Base-by-base conservation (phyloP, 2,797 vertebrate species). In the Semotilus atromaculatus region DNA sequence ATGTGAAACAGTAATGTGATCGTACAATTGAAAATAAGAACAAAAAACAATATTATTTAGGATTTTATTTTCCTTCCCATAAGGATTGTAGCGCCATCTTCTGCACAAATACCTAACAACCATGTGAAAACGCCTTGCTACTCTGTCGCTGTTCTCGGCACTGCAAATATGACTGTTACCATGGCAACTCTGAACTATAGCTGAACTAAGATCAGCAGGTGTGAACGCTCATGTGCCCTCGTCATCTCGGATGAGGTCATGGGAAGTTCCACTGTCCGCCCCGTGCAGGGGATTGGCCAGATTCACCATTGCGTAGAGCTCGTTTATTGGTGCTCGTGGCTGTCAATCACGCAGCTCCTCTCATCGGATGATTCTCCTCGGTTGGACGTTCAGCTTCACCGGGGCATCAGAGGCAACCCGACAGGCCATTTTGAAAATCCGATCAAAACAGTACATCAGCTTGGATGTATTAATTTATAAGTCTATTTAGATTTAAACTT, bases 181-280 rank as follows among this genome's bases (percentile, higher is more conserved):
- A 84, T 71, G 29, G 55, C 75, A 84, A 72, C 55, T 9, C 4
- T 18, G 4, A 18, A 13, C 26, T n/a, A 36, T 2, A 68, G 14
- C 83, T 85, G 86, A 85, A 29, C 79, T 66, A 16, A 73, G 45
- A 85, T 72, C 86, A 87, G 86, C 7, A 23, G 4, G 1, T 23
- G 64, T 11, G 19, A 14, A 19, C 23, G 26, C 7, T 34, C 36
- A 6, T 19, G 14, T 75, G 19, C 23, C 21, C 7, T 70, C 86
- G 16, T 81, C 73, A 77, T 34, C 83, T 7, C 64, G 58, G 55
- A 85, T 80, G 86, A 73, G 71, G 51, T 87, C 76, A 75, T 80
- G 84, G 80, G 77, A 81, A 79, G 55, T 82, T 70, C 72, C 68
- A 80, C 51, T 85, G 55, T 23, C 72, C 82, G 34, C 34, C 74